Evolutionary conservation across 2,113 vertebrate genomes (phyloP).

Genomic region (Cnemophilus loriae): DNA sequence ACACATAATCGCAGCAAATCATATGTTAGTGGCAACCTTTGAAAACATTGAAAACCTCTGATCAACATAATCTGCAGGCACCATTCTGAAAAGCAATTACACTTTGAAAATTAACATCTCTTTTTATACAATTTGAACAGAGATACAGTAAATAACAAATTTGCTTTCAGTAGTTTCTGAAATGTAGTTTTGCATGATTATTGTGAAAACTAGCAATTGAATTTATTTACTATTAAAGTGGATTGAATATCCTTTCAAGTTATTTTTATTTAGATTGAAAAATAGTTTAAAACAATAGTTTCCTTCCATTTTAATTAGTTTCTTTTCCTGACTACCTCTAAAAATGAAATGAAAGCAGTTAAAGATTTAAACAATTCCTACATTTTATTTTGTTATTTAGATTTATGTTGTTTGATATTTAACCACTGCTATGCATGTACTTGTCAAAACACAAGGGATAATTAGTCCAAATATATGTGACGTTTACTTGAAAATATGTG

Average conservation of each 20-base stretch:
- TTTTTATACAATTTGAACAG: not conserved
- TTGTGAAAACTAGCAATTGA: not conserved
- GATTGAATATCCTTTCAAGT: not conserved
- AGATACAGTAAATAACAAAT: not conserved
- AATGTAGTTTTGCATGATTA: not conserved
- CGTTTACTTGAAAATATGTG: constrained; percentile 47
- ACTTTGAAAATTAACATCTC: not conserved
- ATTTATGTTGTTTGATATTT: constrained; percentile 29
- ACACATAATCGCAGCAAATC: not conserved
- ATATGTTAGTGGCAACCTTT: not conserved
- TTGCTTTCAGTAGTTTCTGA: not conserved
- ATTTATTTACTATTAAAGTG: not conserved
- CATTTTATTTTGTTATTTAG: constrained; percentile 12
- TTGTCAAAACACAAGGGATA: constrained; percentile 64
- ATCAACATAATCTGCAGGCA: not conserved
- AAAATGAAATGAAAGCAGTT: not conserved
- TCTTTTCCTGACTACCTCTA: not conserved
- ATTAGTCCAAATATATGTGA: constrained; percentile 57
- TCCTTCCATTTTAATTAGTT: not conserved
- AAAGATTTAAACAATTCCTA: constrained; percentile 18
- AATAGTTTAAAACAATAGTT: not conserved
- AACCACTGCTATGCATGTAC: not conserved
- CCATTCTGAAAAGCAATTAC: not conserved
- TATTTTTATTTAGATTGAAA: not conserved
- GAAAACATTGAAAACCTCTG: not conserved